These are phyloP conservation scores for Clarias fuscus DNA, from an alignment of 2,797 vertebrate genomes.

Conservation along the genomic window DNA sequence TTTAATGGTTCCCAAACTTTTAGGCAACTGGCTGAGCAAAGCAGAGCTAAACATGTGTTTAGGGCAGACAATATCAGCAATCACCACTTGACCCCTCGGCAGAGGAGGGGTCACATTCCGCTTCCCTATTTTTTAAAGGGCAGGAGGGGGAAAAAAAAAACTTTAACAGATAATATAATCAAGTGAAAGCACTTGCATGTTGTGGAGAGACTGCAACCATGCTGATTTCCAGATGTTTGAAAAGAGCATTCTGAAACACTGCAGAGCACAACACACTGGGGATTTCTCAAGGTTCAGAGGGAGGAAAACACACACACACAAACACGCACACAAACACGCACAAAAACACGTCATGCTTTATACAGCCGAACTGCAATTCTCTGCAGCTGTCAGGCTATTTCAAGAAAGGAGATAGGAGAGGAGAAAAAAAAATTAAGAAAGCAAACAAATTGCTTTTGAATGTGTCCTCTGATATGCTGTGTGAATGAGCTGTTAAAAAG, in stretches of 20 bases:
- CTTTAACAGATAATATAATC: slow-evolving; percentile 86
- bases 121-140: slow-evolving; percentile 55
- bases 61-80: slow-evolving; percentile 87
- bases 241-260: slow-evolving; percentile 66
- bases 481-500: slow-evolving; percentile 74
- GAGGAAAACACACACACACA: slow-evolving; percentile 56
- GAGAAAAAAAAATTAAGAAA: slow-evolving; percentile 32
- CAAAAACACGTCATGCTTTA: slow-evolving; percentile 59
- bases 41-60: slow-evolving; percentile 88
- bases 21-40: slow-evolving; percentile 71
- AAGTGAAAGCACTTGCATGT: slow-evolving; percentile 89
- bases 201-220: slow-evolving; percentile 80
- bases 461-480: slow-evolving; percentile 75
- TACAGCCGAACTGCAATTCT: slow-evolving; percentile 73
- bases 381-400: slow-evolving; percentile 78
- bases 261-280: slow-evolving; percentile 62
- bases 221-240: slow-evolving; percentile 96
- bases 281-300: slow-evolving; percentile 79
- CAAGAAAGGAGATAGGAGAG: slow-evolving; percentile 57
- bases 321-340: slow-evolving; percentile 57
- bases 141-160: slow-evolving; percentile 65
- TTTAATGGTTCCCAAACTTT: slow-evolving; percentile 99
- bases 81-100: slow-evolving; percentile 92
- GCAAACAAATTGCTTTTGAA: slow-evolving; percentile 70
- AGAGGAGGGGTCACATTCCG: slow-evolving; percentile 73